phyloP scores from a whole-genome alignment of 2,888 invertebrate genomes.

The Gari tellinella region DNA sequence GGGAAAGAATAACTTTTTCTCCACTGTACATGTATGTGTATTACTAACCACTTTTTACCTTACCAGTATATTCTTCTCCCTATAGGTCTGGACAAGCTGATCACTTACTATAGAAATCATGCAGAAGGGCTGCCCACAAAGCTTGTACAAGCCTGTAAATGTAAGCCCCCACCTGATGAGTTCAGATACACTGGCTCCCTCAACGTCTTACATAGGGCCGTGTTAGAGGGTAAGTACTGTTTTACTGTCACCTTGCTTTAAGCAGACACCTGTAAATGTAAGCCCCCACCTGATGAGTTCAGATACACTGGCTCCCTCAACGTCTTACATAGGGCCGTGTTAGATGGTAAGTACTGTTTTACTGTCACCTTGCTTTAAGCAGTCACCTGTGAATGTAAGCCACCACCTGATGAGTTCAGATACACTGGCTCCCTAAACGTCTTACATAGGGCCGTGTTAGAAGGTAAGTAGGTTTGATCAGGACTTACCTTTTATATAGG shows the following conservation, averaged over 20 bases:
- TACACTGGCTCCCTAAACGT: constrained; percentile 94
- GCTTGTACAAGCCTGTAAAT: constrained; percentile 86
- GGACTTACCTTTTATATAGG: too few species aligned
- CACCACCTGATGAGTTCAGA: constrained; percentile 93
- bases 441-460: constrained; percentile 89
- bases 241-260: too few species aligned
- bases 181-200: constrained; percentile 93
- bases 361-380: too few species aligned
- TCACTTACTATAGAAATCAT: constrained; percentile 93
- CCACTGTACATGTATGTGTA: too few species aligned
- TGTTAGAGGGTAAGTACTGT: constrained; percentile 85
- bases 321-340: constrained; percentile 91
- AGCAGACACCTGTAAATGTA: constrained; percentile 85
- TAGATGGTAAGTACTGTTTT: constrained; percentile 84
- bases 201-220: constrained; percentile 92
- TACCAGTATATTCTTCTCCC: neutral
- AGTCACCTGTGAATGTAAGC: constrained; percentile 85
- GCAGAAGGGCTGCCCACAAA: constrained; percentile 93
- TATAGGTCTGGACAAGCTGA: constrained; percentile 89
- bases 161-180: constrained; percentile 92
- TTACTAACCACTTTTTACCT: neutral
- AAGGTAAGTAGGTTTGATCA: constrained; percentile 85
- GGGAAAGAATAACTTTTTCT: too few species aligned
- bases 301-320: constrained; percentile 94
- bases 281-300: constrained; percentile 92